Base-by-base conservation (phyloP, 2,113 vertebrate genomes). In the Crypturellus undulatus region DNA sequence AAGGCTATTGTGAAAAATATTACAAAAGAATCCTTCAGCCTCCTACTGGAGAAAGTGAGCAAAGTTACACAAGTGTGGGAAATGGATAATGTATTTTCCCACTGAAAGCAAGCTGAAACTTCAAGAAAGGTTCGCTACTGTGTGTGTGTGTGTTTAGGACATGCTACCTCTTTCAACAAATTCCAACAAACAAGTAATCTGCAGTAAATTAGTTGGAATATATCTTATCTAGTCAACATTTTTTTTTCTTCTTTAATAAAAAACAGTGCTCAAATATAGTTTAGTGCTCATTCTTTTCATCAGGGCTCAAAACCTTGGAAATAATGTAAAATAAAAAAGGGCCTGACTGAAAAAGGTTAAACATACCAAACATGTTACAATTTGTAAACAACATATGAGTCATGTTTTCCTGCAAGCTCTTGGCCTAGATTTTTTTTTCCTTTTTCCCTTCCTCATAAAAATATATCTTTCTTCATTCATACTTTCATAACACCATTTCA, bases 301-400 rank as follows among this genome's bases (percentile, higher is more conserved):
- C 65, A 62, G 51, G 64, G 32, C 22, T 79, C 28, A 84, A 65
- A 95, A 78, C 43, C 40, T 75, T 81, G 18, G 12, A 51, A 95
- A 59, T 36, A 68, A 49, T 9, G 34, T n/a, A 71, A 87, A 90
- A 75, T 47, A 69, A 87, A 89, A 89, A 94, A 40, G 26, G 60
- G 84, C 14, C 34, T 49, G 49, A 76, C 34, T 21, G 64, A 22
- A 43, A 40, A 91, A 87, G 19, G 15, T 75, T 52, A 89, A 92
- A 76, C 47, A 81, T 67, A 93, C 25, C 56, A 79, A 91, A 89
- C 1, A 52, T 26, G 7, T 68, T 40, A 49, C 5, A 64, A 49
- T 87, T 93, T 82, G 92, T 79, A 95, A 94, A 96, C 73, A 93
- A 60, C 15, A 18, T 82, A 79, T 54, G 20, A 93, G 40, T 69